Evolutionary conservation across 2,888 invertebrate species (phyloP).

Genomic region (Rhopalosiphum nymphaeae): DNA sequence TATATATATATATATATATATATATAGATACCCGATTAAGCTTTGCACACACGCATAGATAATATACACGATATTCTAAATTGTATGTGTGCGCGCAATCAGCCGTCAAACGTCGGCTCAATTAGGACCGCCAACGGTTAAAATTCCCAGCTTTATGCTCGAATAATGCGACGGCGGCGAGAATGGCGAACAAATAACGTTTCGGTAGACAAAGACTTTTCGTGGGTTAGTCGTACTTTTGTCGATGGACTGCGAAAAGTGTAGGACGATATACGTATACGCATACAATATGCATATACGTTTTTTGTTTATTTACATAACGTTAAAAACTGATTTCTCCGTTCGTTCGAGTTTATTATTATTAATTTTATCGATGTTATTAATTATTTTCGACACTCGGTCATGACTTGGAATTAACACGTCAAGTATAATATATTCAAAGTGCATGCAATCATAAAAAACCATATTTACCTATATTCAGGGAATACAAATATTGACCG

Average conservation of each 20-base stretch:
- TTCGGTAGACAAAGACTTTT: neutral
- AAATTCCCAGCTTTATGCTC: constrained; percentile 54
- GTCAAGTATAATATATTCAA: neutral
- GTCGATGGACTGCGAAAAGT: neutral
- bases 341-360: neutral
- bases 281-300: neutral
- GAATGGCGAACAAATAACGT: constrained; percentile 1
- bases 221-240: neutral
- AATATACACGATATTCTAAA: neutral
- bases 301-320: neutral
- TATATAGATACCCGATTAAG: constrained; percentile 1
- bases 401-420: neutral
- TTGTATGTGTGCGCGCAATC: neutral
- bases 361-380: neutral
- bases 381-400: neutral
- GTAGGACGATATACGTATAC: neutral
- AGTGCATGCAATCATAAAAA: neutral
- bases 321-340: neutral
- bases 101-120: constrained; percentile 43
- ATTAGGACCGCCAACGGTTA: constrained; percentile 38
- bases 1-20: neutral
- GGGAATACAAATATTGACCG: neutral
- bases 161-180: neutral
- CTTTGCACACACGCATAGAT: neutral
- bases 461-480: neutral